A percentile compares a stretch with the other conserved stretches of the same genome.
Conservation (phyloP, 1,140 invertebrate species). For the Drosophila albomicans region DNA sequence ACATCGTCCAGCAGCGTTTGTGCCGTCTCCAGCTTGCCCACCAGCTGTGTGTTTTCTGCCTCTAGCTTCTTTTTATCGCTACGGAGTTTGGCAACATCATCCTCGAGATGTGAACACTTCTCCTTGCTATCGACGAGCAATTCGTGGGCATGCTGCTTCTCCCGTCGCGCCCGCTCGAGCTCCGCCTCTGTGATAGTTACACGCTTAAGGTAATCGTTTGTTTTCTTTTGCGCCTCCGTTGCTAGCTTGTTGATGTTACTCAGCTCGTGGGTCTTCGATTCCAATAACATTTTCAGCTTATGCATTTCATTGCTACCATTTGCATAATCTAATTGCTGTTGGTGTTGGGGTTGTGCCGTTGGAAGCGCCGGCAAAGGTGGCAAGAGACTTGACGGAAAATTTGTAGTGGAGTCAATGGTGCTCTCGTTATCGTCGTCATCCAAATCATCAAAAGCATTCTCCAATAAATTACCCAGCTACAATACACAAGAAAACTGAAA, state of each 20-base stretch:
- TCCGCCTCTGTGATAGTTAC: conserved; percentile 86
- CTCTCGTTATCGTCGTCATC: conserved; percentile 86
- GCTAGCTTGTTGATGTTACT: conserved; percentile 58
- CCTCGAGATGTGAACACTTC: conserved; percentile 76
- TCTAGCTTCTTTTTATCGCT: conserved; percentile 71
- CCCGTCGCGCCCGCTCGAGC: conserved; percentile 85
- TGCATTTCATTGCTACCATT: conserved; percentile 55
- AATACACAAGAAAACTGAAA: conserved; percentile 27
- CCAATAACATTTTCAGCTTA: conserved; percentile 65
- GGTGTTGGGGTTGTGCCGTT: background rate
- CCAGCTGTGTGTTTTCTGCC: conserved; percentile 61
- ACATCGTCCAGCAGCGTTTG: conserved; percentile 66
- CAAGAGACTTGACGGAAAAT: conserved; percentile 63
- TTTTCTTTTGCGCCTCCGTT: conserved; percentile 63
- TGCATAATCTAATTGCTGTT: conserved; percentile 11
- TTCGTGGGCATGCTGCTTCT: conserved; percentile 86
- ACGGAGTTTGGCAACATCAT: conserved; percentile 67
- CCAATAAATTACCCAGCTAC: conserved; percentile 86
- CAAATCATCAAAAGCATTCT: conserved; percentile 87
- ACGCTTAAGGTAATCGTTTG: conserved; percentile 84
- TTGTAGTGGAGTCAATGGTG: conserved; percentile 78
- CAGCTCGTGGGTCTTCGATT: conserved; percentile 67
- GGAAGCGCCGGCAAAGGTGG: conserved; percentile 23
- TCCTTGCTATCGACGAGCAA: conserved; percentile 85
- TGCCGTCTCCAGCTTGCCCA: conserved; percentile 69